Base-by-base conservation (phyloP, 2,113 vertebrate genomes). In the Thinocorus orbignyianus region DNA sequence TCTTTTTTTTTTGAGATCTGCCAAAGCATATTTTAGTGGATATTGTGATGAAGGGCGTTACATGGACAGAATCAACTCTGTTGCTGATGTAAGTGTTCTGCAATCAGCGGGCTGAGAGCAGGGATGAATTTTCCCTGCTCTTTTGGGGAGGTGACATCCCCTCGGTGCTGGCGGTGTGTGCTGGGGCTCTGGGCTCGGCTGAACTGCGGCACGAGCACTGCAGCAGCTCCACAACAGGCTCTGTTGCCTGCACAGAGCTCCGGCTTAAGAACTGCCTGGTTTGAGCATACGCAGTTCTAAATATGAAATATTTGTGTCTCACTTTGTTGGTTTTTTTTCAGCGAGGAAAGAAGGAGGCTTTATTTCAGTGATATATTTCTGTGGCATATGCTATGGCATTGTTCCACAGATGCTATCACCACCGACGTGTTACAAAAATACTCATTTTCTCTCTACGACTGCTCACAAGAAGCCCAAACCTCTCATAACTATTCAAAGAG, bases 401-500 rank as follows among this genome's bases (percentile, higher is more conserved):
- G 88, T 86, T 87, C 71, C 39, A 66, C 93, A 93, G 88, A 91
- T 91, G 87, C 78, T 96, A 37, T 95, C 91, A 91, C 86, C 77
- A 82, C 70, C 77, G 85, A 13, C 91, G 26, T 15, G 49, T 52
- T 69, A 81, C 71, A 82, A 73, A 96, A 93, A 90, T 90, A 90
- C 17, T 71, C 18, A 13, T 68, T 95, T 91, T 84, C 84, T 66
- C 84, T 82, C 44, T 69, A 1, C 82, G 91, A 93, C 81, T 93
- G 95, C 94, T 92, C 93, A 94, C 66, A 91, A 95, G 84, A 96
- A 88, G 90, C 58, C 81, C 0, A 0, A 91, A 87, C 52, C 35
- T 79, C 92, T 91, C 49, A 37, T 79, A 94, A 85, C 44, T 85
- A 49, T 93, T 95, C 44, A 82, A 55, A 91, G 78, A 71, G 31